phyloP scores from a whole-genome alignment of 1,140 invertebrate species.

The Calephelis nemesis region DNA sequence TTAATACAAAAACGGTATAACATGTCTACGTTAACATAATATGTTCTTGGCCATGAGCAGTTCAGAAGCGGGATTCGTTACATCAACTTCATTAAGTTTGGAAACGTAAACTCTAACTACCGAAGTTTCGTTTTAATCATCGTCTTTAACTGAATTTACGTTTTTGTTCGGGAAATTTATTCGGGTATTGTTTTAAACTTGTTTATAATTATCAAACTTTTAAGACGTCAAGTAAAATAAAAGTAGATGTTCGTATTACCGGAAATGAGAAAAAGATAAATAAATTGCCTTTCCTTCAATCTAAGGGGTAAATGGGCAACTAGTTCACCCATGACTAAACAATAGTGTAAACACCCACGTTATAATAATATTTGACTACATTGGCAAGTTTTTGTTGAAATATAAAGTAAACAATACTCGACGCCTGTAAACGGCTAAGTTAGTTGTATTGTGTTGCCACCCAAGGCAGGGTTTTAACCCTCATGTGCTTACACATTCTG shows the following conservation, averaged over 20 bases:
- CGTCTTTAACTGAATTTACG: conserved; percentile 17
- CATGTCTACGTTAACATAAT: not conserved
- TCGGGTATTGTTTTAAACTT: conserved; percentile 8
- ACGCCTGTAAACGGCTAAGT: no score
- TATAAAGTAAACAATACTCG: no score
- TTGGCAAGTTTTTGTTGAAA: no score
- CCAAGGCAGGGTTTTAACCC: no score
- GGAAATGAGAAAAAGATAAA: not conserved
- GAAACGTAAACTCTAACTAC: conserved; percentile 16
- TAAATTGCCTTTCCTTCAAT: no score
- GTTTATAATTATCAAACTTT: conserved; percentile 15
- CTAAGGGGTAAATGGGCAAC: no score
- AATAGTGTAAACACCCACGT: no score
- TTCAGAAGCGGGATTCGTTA: conserved; percentile 10
- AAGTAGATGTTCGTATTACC: not conserved
- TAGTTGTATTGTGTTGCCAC: no score
- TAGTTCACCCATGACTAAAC: no score
- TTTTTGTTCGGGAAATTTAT: conserved; percentile 15
- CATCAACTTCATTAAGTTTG: conserved; percentile 11
- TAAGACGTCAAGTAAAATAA: not conserved
- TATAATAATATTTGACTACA: no score
- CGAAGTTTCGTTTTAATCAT: conserved; percentile 16
- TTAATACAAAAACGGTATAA: not conserved
- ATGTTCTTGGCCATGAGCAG: conserved; percentile 1
- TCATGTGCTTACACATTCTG: no score